These are phyloP conservation scores for Xanthorhoe designata DNA, from an alignment of 2,888 invertebrate species.

Conservation along the genomic window DNA sequence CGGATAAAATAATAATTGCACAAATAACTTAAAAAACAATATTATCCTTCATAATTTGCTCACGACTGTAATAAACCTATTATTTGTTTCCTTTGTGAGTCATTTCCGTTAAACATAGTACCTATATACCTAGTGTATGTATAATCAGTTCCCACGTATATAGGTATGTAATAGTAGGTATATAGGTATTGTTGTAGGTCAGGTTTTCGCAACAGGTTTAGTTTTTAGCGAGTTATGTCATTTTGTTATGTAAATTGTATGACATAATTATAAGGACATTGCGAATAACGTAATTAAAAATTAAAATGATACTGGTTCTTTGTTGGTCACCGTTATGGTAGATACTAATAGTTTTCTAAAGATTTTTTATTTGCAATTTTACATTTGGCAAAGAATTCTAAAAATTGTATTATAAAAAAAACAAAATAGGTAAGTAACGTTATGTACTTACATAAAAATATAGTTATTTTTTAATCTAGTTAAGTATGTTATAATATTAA, in stretches of 20 bases:
- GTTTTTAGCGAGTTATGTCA: slow-evolving; percentile 11
- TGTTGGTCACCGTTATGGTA: not conserved
- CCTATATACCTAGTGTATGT: slow-evolving; percentile 27
- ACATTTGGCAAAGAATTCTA: too few species aligned
- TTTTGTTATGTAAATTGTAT: slow-evolving; percentile 3
- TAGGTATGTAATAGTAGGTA: slow-evolving; percentile 8
- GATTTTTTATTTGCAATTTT: too few species aligned
- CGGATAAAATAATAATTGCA: not conserved
- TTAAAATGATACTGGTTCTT: not conserved
- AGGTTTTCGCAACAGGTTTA: slow-evolving; percentile 56
- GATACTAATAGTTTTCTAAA: too few species aligned
- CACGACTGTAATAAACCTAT: slow-evolving; percentile 20
- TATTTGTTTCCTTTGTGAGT: slow-evolving; percentile 39
- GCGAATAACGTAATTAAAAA: not conserved
- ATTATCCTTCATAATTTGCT: slow-evolving; percentile 11
- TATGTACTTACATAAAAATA: too few species aligned
- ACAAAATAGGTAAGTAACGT: too few species aligned
- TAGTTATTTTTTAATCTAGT: too few species aligned
- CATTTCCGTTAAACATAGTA: slow-evolving; percentile 40
- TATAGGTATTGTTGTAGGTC: slow-evolving; percentile 57
- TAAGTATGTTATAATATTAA: too few species aligned
- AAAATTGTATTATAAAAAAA: too few species aligned
- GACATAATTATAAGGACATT: not conserved
- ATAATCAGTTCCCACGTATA: slow-evolving; percentile 47
- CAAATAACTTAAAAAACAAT: not conserved